These are phyloP conservation scores for Pherbina coryleti DNA, from an alignment of 2,888 invertebrate species.

Conservation along the genomic window DNA sequence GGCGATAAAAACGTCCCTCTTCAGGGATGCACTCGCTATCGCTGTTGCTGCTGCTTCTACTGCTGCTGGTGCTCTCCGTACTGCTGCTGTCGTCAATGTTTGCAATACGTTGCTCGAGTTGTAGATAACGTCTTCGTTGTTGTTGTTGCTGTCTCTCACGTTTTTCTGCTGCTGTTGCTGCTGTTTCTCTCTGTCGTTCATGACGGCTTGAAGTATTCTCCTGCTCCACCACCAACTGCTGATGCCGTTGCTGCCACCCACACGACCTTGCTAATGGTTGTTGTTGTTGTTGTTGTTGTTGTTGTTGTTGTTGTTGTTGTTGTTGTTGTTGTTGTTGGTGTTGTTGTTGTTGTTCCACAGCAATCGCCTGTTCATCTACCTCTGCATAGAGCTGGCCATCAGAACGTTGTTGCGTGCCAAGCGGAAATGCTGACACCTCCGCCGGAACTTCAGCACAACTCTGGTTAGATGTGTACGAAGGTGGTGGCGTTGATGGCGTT, in stretches of 20 bases:
- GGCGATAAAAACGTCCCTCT: slow-evolving; percentile 5
- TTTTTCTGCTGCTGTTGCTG: slow-evolving; percentile 41
- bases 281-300: neutral
- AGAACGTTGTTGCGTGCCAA: neutral
- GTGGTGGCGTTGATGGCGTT: slow-evolving; percentile 66
- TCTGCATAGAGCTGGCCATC: slow-evolving; percentile 19
- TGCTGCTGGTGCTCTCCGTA: slow-evolving; percentile 43
- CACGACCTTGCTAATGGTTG: slow-evolving; percentile 3
- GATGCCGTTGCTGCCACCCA: neutral
- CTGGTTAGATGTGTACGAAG: slow-evolving; percentile 57
- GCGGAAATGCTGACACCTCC: slow-evolving; percentile 21
- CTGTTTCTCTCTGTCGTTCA: slow-evolving; percentile 31
- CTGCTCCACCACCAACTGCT: neutral
- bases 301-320: neutral
- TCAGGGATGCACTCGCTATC: slow-evolving; percentile 39
- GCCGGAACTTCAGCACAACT: neutral
- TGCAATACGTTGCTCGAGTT: slow-evolving; percentile 50
- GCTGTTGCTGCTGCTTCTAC: slow-evolving; percentile 34
- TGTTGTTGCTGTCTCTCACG: slow-evolving; percentile 45
- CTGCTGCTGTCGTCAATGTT: slow-evolving; percentile 37
- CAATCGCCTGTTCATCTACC: slow-evolving; percentile 17
- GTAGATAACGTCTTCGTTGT: slow-evolving; percentile 53
- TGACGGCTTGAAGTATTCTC: slow-evolving; percentile 38
- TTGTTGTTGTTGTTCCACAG: neutral
- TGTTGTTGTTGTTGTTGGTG: no score